phyloP scores from a whole-genome alignment of 1,140 invertebrate genomes.

The Bombus confusus region DNA sequence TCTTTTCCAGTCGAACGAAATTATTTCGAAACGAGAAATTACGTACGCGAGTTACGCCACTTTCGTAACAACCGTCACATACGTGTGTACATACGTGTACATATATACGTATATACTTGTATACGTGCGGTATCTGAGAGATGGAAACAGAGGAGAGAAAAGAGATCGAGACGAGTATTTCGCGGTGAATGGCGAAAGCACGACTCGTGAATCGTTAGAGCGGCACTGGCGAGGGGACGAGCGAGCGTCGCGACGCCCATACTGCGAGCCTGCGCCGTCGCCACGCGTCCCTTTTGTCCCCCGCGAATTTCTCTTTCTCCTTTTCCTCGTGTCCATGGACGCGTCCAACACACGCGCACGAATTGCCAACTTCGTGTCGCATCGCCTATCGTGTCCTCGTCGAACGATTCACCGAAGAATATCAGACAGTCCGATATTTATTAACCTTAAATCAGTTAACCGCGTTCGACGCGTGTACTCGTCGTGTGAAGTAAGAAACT shows the following conservation, averaged over 20 bases:
- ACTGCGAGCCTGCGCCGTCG: constrained; percentile 73
- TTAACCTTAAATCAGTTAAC: too few relatives aligned
- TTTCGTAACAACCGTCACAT: neutral
- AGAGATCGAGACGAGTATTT: constrained; percentile 44
- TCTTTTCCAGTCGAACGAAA: too few relatives aligned
- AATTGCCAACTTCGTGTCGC: neutral
- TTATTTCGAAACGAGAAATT: too few relatives aligned
- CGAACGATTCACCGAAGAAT: too few relatives aligned
- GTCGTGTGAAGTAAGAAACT: too few relatives aligned
- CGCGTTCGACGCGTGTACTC: too few relatives aligned
- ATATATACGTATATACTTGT: too few relatives aligned
- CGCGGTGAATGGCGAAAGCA: constrained; percentile 65
- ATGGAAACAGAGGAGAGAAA: neutral
- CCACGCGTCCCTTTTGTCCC: constrained; percentile 66
- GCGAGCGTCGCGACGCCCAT: constrained; percentile 65
- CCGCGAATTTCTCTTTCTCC: constrained; percentile 47
- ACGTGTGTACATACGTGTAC: neutral
- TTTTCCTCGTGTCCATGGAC: constrained; percentile 17
- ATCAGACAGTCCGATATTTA: too few relatives aligned
- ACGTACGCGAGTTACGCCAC: neutral
- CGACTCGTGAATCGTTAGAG: constrained; percentile 72
- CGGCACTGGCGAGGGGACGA: constrained; percentile 57
- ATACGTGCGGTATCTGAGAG: neutral
- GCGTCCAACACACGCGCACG: constrained; percentile 12
- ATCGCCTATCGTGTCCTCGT: neutral